These are phyloP conservation scores for Melanophora roralis DNA, from an alignment of 2,888 invertebrate genomes.

Conservation along the genomic window DNA sequence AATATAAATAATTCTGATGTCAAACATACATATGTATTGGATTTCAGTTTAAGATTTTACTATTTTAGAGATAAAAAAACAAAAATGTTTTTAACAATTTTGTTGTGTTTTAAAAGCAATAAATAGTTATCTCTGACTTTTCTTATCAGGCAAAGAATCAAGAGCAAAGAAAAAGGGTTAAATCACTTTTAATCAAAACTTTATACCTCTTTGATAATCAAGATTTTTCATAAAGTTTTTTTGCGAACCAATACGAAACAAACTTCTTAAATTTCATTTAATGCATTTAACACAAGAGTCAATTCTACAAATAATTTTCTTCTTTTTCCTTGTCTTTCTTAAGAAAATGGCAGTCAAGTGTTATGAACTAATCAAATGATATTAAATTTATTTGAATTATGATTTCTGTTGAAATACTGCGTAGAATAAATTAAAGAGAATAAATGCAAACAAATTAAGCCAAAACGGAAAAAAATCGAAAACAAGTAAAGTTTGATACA, in stretches of 20 bases:
- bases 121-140: background rate
- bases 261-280: slow-evolving; percentile 55
- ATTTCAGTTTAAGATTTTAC: too few relatives aligned
- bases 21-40: too few relatives aligned
- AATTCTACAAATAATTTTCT: slow-evolving; percentile 36
- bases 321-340: slow-evolving; percentile 36
- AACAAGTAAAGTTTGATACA: slow-evolving; percentile 44
- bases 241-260: background rate
- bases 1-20: too few relatives aligned
- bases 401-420: slow-evolving; percentile 73
- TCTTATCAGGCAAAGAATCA: background rate
- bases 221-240: background rate
- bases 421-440: slow-evolving; percentile 21
- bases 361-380: slow-evolving; percentile 76
- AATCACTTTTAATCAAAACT: slow-evolving; percentile 39
- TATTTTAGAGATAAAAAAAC: too few relatives aligned
- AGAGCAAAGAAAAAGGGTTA: background rate
- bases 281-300: background rate
- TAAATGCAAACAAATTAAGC: slow-evolving; percentile 24
- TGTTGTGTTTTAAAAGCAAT: too few relatives aligned
- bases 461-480: background rate
- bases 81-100: too few relatives aligned
- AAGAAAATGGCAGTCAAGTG: slow-evolving; percentile 69
- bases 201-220: slow-evolving; percentile 5
- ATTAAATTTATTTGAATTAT: slow-evolving; percentile 76